Evolutionary conservation across 2,113 vertebrate species (phyloP), one percentile per base, ranked within the genome.

Genomic region (Cynoglossus semilaevis): DNA sequence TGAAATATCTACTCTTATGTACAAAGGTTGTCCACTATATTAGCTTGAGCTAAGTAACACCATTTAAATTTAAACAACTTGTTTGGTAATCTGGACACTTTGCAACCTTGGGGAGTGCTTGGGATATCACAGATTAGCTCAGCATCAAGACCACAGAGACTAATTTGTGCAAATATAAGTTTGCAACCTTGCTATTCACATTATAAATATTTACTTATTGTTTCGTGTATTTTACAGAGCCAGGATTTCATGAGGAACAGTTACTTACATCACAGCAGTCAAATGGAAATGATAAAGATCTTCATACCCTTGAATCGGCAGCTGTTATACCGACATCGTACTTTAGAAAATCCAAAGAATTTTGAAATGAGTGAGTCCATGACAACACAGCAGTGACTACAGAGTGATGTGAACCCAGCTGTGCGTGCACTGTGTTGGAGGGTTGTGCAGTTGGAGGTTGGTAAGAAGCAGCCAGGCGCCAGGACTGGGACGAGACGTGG

Each of bases 1-100:
- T 67, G 62, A 67, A 72, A 80, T 18, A 50, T 55, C 83, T 91
- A 88, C 58, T 83, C 51, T 87, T 91, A 91, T 91, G 83, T 92
- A 90, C 90, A 91, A 87, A 88, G 84, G 70, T 80, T 49, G 53
- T 81, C 87, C 87, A 90, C 59, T 56, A 56, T 77, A 66, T 85
- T 86, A 87, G 77, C 67, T 68, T 57, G 58, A 83, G 74, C 70
- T 84, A 78, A 76, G 71, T 53, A 72, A 74, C 18, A 70, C 84
- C 85, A 86, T 81, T 73, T 74, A 70, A 45, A 70, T 75, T 62
- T 76, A 53, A 80, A 80, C 70, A 79, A 71, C 83, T 70, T 70
- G 43, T 51, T 70, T 84, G 76, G 78, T 61, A 62, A 76, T 87
- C 72, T 85, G 77, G 74, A 81, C 67, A 74, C 8, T 76, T 70